Base-by-base conservation (phyloP, 2,888 invertebrate genomes). In the Macaria liturata region DNA sequence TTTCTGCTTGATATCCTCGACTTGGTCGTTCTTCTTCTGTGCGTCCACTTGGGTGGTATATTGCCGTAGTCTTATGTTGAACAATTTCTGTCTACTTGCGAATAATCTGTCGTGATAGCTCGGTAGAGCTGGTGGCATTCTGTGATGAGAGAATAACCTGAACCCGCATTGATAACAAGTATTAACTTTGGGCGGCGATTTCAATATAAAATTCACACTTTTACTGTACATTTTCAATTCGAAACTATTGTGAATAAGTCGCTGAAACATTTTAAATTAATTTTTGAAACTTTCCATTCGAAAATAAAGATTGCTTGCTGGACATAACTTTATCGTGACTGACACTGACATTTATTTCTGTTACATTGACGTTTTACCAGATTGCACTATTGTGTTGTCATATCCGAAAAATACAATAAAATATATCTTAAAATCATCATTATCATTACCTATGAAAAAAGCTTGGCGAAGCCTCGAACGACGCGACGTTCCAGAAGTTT, bases 11-110 rank as follows among this genome's bases (percentile, higher is more conserved):
- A 80, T 5, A 46, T 58, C 70, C 61, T 76, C 80, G 32, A 86
- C 73, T 43, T 76, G 73, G 9, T 71, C 80, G 60, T 75, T 78
- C 61, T 88, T 88, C 68, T 86, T 88, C 62, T 86, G 79, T 55
- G 81, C 71, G 47, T 90, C 86, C 9, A 88, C 81, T 75, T 91
- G 84, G 62, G 81, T 91, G 39, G 85, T 79, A 66, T 83, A 88
- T 68, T 76, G 83, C 61, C 84, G 79, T 49, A 81, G 67, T 70
- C 76, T 85, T 52, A 79, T 65, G 71, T 75, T 78, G 64, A 79
- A 77, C 70, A 81, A 62, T 57, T 76, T 75, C 75, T 77, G 81
- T 77, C 71, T 80, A 64, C 66, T 71, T 61, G 65, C 69, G 52
- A 80, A 76, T 66, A 68, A 77, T 71, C 80, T 86, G 75, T 84